phyloP scores from a whole-genome alignment of 2,113 vertebrate species.

The Oncorhynchus gorbuscha region DNA sequence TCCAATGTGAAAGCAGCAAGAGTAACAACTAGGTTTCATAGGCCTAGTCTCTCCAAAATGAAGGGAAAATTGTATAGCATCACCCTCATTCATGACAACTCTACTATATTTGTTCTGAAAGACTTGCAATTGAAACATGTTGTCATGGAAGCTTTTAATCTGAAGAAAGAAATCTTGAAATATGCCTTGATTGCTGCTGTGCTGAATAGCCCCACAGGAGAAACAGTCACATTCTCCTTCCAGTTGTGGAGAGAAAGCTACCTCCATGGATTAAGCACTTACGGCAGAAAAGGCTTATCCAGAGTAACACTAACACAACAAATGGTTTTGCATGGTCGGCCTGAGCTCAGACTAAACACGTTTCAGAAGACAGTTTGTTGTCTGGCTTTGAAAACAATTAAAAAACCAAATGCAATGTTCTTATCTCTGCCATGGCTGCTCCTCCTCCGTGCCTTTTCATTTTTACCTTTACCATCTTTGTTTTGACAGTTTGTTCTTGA shows the following conservation, averaged over 20 bases:
- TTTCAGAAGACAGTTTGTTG: background rate
- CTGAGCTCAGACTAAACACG: background rate
- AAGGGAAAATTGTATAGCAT: background rate
- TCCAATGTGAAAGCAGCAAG: too few species aligned
- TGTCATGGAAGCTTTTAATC: background rate
- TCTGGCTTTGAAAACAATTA: background rate
- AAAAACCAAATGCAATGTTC: background rate
- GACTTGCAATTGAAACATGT: background rate
- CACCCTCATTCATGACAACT: background rate
- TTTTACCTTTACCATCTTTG: background rate
- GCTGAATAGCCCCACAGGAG: background rate
- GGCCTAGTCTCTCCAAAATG: background rate
- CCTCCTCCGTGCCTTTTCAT: background rate
- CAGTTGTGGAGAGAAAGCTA: background rate
- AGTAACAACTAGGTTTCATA: too few species aligned
- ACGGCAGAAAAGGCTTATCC: background rate
- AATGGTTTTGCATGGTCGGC: background rate
- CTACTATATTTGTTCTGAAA: too few species aligned
- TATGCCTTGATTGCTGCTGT: background rate
- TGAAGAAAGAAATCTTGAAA: background rate
- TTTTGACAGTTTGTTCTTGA: slow-evolving; percentile 14
- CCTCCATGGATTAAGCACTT: background rate
- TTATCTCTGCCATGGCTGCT: background rate
- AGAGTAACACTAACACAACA: background rate
- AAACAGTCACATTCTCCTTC: background rate